Conservation (phyloP, 2,888 invertebrate genomes). For the Phasia obesa region DNA sequence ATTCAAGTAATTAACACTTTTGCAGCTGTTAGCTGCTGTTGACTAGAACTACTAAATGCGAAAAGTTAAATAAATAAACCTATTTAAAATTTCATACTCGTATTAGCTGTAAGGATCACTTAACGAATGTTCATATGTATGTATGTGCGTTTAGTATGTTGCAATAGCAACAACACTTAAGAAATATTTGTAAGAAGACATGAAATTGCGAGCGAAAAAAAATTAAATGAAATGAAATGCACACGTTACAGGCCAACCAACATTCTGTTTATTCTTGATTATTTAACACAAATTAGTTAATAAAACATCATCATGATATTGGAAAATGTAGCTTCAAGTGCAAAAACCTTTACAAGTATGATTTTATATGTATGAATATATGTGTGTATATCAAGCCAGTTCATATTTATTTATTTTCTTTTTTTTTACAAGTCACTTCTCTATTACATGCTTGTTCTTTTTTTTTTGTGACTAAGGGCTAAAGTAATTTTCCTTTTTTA, state of each 20-base stretch:
- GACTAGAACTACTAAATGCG: conserved; percentile 4
- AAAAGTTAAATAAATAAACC: conserved; percentile 46
- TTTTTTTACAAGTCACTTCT: neutral
- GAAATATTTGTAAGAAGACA: conserved; percentile 4
- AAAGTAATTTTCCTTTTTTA: conserved; percentile 38
- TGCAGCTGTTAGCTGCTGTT: conserved; percentile 62
- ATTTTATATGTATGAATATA: no score
- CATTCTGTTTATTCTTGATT: conserved; percentile 18
- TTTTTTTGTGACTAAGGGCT: conserved; percentile 6
- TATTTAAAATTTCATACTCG: conserved; percentile 23
- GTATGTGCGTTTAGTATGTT: no score
- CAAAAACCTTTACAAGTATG: neutral
- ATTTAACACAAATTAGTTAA: conserved; percentile 62
- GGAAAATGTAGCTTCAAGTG: conserved; percentile 18
- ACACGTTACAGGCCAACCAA: conserved; percentile 37
- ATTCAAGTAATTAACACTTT: conserved; percentile 72
- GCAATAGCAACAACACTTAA: conserved; percentile 1
- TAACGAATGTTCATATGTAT: neutral
- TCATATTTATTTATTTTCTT: no score
- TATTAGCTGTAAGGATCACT: conserved; percentile 7
- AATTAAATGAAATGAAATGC: conserved; percentile 45
- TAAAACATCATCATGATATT: conserved; percentile 50
- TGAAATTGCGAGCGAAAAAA: neutral
- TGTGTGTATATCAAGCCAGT: no score
- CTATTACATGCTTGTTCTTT: neutral